These are phyloP conservation scores for Mya arenaria DNA, from an alignment of 1,140 invertebrate genomes.

Conservation along the genomic window DNA sequence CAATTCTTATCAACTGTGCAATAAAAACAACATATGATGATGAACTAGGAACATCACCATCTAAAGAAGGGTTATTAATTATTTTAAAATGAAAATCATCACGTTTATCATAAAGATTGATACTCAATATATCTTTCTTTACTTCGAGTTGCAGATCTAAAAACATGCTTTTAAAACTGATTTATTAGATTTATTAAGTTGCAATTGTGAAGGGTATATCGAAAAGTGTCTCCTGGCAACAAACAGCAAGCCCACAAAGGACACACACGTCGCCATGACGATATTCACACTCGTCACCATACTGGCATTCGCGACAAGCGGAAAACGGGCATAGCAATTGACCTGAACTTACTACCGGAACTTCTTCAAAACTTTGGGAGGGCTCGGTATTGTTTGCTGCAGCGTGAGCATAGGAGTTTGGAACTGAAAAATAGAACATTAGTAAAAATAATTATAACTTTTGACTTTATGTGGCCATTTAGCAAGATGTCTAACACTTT, in stretches of 20 bases:
- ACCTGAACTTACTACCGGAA: neutral
- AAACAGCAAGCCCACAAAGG: conserved; percentile 86
- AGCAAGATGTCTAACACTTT: neutral
- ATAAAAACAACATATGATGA: too few species aligned
- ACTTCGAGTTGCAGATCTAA: too few species aligned
- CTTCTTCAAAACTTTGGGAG: conserved; percentile 17
- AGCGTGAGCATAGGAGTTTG: conserved; percentile 73
- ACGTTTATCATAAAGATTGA: too few species aligned
- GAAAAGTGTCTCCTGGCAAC: conserved; percentile 89
- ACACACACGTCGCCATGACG: conserved; percentile 92
- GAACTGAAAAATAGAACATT: conserved; percentile 64
- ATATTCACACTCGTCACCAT: conserved; percentile 87
- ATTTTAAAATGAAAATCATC: too few species aligned
- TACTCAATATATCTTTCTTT: too few species aligned
- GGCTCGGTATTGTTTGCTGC: conserved; percentile 19
- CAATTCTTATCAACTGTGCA: too few species aligned
- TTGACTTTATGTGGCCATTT: neutral
- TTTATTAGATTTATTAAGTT: too few species aligned
- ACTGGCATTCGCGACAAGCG: conserved; percentile 86
- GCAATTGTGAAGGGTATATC: too few species aligned
- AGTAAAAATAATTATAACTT: neutral
- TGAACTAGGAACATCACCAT: too few species aligned
- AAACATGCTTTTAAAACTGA: too few species aligned
- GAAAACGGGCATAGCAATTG: conserved; percentile 86
- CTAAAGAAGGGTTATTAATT: too few species aligned